Conservation (phyloP, 2,113 vertebrate species). For the Peromyscus leucopus region DNA sequence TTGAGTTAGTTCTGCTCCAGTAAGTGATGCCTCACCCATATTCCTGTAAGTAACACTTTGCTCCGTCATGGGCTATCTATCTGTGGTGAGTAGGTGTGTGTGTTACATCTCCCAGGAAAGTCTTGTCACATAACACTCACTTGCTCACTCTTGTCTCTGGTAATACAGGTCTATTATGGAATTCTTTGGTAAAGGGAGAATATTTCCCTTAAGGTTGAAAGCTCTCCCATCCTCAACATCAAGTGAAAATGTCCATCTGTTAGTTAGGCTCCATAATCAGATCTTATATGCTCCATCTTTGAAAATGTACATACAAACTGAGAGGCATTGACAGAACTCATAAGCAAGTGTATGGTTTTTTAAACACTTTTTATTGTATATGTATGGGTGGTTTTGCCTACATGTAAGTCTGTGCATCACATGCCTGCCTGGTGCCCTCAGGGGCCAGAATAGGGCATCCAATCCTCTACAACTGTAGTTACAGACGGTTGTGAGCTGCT, state of each 20-base stretch:
- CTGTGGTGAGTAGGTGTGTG: not conserved
- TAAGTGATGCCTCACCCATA: not conserved
- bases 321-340: not conserved
- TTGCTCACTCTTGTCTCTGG: not conserved
- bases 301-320: not conserved
- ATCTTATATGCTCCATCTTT: slow-evolving; percentile 15
- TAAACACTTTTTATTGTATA: not conserved
- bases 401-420: not conserved
- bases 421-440: not conserved
- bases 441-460: not conserved
- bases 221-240: not conserved
- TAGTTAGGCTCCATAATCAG: not conserved
- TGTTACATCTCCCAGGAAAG: not conserved
- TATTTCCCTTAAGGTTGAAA: slow-evolving; percentile 11
- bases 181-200: not conserved
- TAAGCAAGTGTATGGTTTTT: not conserved
- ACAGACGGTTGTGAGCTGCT: not conserved
- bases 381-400: not conserved
- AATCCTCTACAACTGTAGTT: not conserved
- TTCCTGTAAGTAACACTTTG: too few species aligned
- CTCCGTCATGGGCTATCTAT: not conserved
- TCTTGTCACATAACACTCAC: not conserved
- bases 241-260: not conserved
- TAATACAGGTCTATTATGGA: not conserved
- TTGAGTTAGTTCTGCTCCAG: not conserved